Conservation (phyloP, 2,113 vertebrate species). For the Mesitornis unicolor region DNA sequence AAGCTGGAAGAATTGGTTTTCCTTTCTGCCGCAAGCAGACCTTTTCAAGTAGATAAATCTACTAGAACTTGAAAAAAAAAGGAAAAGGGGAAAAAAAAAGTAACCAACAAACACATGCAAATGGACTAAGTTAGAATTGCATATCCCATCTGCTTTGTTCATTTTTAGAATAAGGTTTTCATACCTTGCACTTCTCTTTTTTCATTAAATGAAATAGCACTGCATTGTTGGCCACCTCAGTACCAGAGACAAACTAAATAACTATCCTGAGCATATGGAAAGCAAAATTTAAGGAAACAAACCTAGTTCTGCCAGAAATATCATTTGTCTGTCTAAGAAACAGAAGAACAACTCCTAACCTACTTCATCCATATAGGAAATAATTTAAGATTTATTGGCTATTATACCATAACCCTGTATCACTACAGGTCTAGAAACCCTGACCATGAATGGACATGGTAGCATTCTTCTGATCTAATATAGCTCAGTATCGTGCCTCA, state of each 20-base stretch:
- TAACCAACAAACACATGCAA: constrained; percentile 76
- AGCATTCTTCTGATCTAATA: not conserved
- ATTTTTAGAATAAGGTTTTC: constrained; percentile 82
- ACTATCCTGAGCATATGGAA: constrained; percentile 76
- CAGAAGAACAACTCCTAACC: constrained; percentile 63
- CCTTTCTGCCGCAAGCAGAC: constrained; percentile 61
- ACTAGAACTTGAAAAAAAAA: constrained; percentile 72
- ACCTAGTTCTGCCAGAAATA: constrained; percentile 72
- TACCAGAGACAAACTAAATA: constrained; percentile 76
- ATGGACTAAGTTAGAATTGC: constrained; percentile 81
- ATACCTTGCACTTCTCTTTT: constrained; percentile 74
- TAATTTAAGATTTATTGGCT: not conserved
- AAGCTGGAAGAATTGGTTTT: constrained; percentile 76
- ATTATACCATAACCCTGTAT: not conserved
- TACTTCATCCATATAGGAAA: not conserved
- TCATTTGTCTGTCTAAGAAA: constrained; percentile 71
- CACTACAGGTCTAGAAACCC: not conserved
- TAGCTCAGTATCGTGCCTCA: not conserved
- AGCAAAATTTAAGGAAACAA: constrained; percentile 76
- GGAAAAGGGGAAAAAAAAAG: not conserved
- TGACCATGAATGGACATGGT: not conserved
- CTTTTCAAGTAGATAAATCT: constrained; percentile 76
- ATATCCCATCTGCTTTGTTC: constrained; percentile 80
- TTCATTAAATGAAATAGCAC: constrained; percentile 76
- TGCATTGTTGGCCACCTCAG: constrained; percentile 77